Percentiles rank a stretch among this genome's conserved stretches.
phyloP scores from a whole-genome alignment of 2,888 invertebrate genomes.

The Antheraea yamamai region DNA sequence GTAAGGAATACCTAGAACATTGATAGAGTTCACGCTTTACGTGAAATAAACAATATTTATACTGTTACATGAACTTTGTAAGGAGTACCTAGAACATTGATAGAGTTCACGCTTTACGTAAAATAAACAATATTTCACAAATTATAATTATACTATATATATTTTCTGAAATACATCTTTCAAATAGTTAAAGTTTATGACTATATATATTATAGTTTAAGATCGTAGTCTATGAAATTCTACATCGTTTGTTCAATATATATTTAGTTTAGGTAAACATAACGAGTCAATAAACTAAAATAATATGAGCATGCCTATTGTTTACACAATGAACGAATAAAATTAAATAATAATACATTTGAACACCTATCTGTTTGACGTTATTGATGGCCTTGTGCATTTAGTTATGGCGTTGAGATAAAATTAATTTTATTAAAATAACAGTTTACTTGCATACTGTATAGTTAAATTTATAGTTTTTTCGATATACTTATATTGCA shows the following conservation, averaged over 20 bases:
- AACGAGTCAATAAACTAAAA: constrained; percentile 4
- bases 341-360: constrained; percentile 25
- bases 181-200: no score
- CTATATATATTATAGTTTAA: no score
- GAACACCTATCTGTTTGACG: constrained; percentile 46
- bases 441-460: neutral
- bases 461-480: neutral
- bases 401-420: constrained; percentile 36
- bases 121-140: neutral
- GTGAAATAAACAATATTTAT: no score
- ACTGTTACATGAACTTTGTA: neutral
- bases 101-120: neutral
- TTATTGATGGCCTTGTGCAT: constrained; percentile 58
- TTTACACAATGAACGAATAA: constrained; percentile 13
- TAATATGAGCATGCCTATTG: neutral
- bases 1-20: no score
- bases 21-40: no score
- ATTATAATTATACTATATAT: neutral
- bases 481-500: neutral
- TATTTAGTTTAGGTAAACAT: neutral
- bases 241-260: neutral
- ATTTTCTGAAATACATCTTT: neutral
- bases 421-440: constrained; percentile 11
- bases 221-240: neutral
- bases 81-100: neutral